Evolutionary conservation across 2,113 vertebrate species (phyloP), one percentile per base, ranked within the genome.

Genomic region (Actenoides hombroni): DNA sequence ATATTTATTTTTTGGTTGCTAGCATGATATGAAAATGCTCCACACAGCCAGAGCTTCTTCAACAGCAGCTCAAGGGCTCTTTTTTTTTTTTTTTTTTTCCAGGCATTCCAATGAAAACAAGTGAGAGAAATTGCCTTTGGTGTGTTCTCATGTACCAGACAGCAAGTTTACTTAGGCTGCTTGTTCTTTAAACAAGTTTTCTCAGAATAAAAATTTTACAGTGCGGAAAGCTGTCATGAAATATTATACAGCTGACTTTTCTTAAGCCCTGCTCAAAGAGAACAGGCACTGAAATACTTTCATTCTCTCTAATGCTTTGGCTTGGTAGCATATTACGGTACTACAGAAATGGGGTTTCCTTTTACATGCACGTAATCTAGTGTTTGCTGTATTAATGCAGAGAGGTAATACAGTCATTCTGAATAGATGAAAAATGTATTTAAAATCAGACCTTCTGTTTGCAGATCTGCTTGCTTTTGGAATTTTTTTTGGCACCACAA

Each of bases 91-190:
- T 7, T 64, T 67, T 96, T 94, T 80, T 77, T 4, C 57, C 93
- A 88, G 80, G 46, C 81, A 61, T 92, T 93, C 90, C 89, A 94
- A 70, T 57, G 81, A 96, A 97, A 96, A 95, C 83, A 95, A 74
- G 74, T 28, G 61, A 92, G 73, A 94, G 80, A 81, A 95, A 92
- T 77, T 81, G 90, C 93, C 91, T 96, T 93, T 0, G 20, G 77
- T 95, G 71, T 92, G 19, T 96, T 96, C 84, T 94, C 64, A 78
- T 61, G 73, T 88, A 84, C 39, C 68, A 86, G 79, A 33, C 71
- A 85, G 69, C 28, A 74, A 24, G 17, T 90, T 97, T 95, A 92
- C 64, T 94, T 92, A 64, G 35, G 51, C 84, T 90, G 53, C 78
- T 91, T 92, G 85, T 83, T 63, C 75, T 95, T 93, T 90, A 77